phyloP scores from a whole-genome alignment of 2,888 invertebrate genomes.

The Eilema griseolum region DNA sequence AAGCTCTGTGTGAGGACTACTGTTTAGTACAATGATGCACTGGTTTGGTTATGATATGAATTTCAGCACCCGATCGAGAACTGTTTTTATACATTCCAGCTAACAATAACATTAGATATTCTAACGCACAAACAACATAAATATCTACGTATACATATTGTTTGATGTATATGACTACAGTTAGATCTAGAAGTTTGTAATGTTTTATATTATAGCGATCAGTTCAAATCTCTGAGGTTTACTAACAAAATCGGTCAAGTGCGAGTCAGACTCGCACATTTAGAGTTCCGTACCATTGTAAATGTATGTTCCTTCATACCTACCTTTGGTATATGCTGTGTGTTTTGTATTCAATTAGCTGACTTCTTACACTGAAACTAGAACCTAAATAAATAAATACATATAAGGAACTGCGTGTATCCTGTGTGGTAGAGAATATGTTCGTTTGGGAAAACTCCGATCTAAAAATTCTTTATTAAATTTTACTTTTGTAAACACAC shows the following conservation, averaged over 20 bases:
- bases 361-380: too few species aligned
- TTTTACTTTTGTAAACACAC: too few species aligned
- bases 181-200: too few species aligned
- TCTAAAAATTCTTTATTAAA: too few species aligned
- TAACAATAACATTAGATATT: not conserved
- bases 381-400: too few species aligned
- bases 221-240: not conserved
- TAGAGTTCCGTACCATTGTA: not conserved
- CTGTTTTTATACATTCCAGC: slow-evolving; percentile 18
- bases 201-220: too few species aligned
- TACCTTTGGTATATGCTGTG: too few species aligned
- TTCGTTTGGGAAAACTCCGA: too few species aligned
- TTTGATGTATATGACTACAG: not conserved
- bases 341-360: too few species aligned
- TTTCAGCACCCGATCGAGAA: slow-evolving; percentile 7
- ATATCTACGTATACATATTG: not conserved
- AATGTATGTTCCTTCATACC: not conserved
- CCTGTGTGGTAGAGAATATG: too few species aligned
- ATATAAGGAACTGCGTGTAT: too few species aligned
- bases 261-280: not conserved
- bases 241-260: not conserved
- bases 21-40: not conserved
- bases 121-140: not conserved
- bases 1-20: slow-evolving; percentile 30
- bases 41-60: not conserved